Percentiles rank a stretch among this genome's conserved stretches.
Conservation (phyloP, 2,113 vertebrate species). For the Melanerpes aurifrons region DNA sequence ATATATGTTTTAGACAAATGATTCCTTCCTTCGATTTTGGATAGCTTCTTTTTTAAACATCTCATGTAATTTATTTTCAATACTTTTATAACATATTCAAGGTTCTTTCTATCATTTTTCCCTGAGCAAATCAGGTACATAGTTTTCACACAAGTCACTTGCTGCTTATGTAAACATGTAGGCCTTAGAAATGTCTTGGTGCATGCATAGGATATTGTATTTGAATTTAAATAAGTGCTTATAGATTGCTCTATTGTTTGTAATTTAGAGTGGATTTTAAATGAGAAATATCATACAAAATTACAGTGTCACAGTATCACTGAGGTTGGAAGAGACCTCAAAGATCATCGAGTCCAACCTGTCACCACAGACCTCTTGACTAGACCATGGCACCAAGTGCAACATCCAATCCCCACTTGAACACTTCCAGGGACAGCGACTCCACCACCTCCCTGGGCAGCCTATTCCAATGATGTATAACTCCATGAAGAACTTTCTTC, state of each 20-base stretch:
- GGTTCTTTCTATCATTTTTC: neutral
- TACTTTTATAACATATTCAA: too few species aligned
- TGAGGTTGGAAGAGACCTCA: too few species aligned
- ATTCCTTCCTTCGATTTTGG: neutral
- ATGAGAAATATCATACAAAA: neutral
- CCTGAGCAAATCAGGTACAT: neutral
- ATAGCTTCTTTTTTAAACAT: neutral
- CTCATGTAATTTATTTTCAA: conserved; percentile 25
- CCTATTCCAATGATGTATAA: too few species aligned
- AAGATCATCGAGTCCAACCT: too few species aligned
- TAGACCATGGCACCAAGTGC: too few species aligned
- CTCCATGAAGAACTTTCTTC: too few species aligned
- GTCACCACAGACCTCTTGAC: too few species aligned
- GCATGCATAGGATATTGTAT: neutral
- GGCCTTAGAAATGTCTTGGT: neutral
- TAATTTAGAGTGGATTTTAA: neutral
- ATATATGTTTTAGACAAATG: neutral
- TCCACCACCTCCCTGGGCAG: too few species aligned
- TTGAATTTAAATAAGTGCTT: conserved; percentile 28
- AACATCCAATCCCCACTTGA: too few species aligned
- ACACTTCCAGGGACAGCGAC: too few species aligned
- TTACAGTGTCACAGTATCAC: too few species aligned
- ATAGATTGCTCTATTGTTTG: neutral
- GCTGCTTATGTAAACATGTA: neutral
- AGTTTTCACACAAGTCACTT: neutral